Conservation (phyloP, 2,888 invertebrate species). For the Entomobrya proxima region DNA sequence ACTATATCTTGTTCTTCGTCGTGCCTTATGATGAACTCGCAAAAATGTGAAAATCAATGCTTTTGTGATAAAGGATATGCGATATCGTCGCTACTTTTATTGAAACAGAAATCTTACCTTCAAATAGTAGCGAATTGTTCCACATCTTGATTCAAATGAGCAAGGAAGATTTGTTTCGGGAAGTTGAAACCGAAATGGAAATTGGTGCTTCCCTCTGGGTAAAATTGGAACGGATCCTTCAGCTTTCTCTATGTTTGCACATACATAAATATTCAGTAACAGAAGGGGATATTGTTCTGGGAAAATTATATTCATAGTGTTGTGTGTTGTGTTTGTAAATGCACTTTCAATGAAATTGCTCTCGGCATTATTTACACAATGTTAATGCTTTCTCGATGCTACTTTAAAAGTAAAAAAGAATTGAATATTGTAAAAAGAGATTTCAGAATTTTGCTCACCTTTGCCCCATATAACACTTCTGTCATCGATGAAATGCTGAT, state of each 20-base stretch:
- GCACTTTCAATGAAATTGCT: too few species aligned
- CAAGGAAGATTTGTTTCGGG: slow-evolving; percentile 86
- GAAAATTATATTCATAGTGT: too few species aligned
- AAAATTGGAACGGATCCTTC: slow-evolving; percentile 84
- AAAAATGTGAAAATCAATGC: background rate
- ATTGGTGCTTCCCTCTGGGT: slow-evolving; percentile 84
- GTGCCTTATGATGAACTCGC: too few species aligned
- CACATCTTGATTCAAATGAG: slow-evolving; percentile 86
- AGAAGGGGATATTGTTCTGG: background rate
- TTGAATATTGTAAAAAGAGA: too few species aligned
- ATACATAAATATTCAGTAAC: background rate
- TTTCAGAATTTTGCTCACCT: too few species aligned
- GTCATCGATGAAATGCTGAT: slow-evolving; percentile 87
- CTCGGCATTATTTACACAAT: too few species aligned
- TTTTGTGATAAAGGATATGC: background rate
- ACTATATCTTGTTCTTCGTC: too few species aligned
- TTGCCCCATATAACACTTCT: slow-evolving; percentile 85
- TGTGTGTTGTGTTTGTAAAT: too few species aligned
- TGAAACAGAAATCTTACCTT: slow-evolving; percentile 78
- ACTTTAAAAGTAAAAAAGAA: too few species aligned
- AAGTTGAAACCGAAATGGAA: slow-evolving; percentile 83
- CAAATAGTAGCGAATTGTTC: slow-evolving; percentile 85
- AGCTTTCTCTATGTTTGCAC: slow-evolving; percentile 78
- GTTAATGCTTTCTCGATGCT: too few species aligned
- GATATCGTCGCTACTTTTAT: background rate